Evolutionary conservation across 2,797 vertebrate species (phyloP), one percentile per base, ranked within the genome.

Genomic region (Sardinella longiceps): DNA sequence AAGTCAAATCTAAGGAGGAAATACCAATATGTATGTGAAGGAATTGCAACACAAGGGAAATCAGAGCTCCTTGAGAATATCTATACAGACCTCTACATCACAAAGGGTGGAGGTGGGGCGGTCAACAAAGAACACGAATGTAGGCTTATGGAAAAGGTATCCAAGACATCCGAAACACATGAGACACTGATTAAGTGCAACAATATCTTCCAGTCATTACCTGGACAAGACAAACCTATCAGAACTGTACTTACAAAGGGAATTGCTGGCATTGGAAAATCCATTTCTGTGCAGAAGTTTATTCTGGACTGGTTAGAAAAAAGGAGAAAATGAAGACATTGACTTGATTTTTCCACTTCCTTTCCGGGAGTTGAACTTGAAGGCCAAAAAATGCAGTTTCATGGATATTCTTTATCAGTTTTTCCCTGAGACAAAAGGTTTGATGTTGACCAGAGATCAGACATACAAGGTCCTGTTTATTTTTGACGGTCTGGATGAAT

Each of bases 391-490:
- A 9, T n/a, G 5, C 63, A 83, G 82, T 48, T 81, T 84, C 3
- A 46, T 84, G 70, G 77, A 81, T 30, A 37, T 84, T 81, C 74
- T 84, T 10, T 10, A 80, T n/a, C 9, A 58, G 6, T 81, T 58
- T 63, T 81, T 60, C 23, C 30, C 23, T 3, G 80, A 81, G 37
- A 60, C 80, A 30, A 81, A 74, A 51, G 45, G 63, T 30, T 23
- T 53, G 1, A 43, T 43, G 45, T 66, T 70, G 9, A 58, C 63
- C 11, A 46, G 51, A 28, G 23, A 37, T 5, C 33, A 39, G 5
- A 9, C 45, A 2, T 80, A 45, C 83, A 81, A 81, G 48, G 80
- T 84, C 33, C n/a, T 81, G 48, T 82, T 82, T 18, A 25, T 85
- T 14, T 46, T 84, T 63, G 80, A 81, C 9, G 28, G 46, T 1